A percentile compares a stretch with the other conserved stretches of the same genome.
Conservation (phyloP, 2,888 invertebrate species). For the Calameuta idolon region DNA sequence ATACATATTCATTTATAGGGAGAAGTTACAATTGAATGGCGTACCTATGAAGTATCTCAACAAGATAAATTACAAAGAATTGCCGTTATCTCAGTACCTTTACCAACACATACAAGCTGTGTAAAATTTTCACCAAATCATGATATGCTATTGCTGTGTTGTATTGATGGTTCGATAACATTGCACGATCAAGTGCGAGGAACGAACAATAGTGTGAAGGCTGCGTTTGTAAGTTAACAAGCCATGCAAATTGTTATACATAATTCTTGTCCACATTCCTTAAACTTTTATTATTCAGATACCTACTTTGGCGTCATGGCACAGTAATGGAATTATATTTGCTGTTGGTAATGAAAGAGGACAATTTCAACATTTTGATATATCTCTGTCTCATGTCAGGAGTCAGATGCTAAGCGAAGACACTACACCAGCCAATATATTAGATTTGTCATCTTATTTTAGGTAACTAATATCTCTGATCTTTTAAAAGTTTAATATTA, state of each 20-base stretch:
- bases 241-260: not conserved
- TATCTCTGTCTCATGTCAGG: conserved; percentile 76
- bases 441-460: conserved; percentile 77
- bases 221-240: conserved; percentile 78
- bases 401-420: conserved; percentile 78
- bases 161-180: conserved; percentile 86
- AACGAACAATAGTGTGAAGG: conserved; percentile 80
- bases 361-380: conserved; percentile 81
- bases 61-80: conserved; percentile 73
- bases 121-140: conserved; percentile 76
- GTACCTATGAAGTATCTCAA: conserved; percentile 73
- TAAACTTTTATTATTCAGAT: conserved; percentile 65
- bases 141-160: conserved; percentile 82
- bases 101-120: conserved; percentile 78
- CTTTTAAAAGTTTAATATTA: not conserved
- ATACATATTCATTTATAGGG: conserved; percentile 59
- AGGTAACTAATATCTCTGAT: conserved; percentile 51
- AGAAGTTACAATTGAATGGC: conserved; percentile 79
- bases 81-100: conserved; percentile 76
- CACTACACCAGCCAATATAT: conserved; percentile 71
- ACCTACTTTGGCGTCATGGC: conserved; percentile 79
- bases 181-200: conserved; percentile 82
- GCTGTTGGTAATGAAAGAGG: conserved; percentile 78
- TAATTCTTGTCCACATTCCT: not conserved
- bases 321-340: conserved; percentile 77